Percentiles rank a stretch among this genome's conserved stretches.
Evolutionary conservation across 1,140 invertebrate species (phyloP).

Genomic region (Panagrolaimus sp.): DNA sequence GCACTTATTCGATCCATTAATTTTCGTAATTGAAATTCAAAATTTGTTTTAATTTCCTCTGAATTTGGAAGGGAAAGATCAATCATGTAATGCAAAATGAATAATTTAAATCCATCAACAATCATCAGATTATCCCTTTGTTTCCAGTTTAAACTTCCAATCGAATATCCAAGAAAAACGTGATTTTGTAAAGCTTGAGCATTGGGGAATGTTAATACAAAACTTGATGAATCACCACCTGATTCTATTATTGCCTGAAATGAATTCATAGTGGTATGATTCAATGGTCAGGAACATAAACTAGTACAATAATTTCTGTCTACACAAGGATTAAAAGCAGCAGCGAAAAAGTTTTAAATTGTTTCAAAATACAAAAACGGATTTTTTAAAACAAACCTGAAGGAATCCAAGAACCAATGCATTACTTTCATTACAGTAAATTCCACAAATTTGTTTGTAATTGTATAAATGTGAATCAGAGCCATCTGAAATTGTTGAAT

Average conservation of each 20-base stretch:
- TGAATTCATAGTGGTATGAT: background rate
- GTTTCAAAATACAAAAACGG: background rate
- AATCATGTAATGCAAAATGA: conserved; percentile 56
- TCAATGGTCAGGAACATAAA: too few species aligned
- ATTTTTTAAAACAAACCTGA: conserved; percentile 38
- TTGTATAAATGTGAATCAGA: conserved; percentile 13
- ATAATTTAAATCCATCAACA: conserved; percentile 40
- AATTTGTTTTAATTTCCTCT: conserved; percentile 34
- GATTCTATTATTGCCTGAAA: conserved; percentile 42
- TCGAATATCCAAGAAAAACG: conserved; percentile 48
- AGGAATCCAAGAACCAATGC: conserved; percentile 47
- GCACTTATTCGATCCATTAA: conserved; percentile 39
- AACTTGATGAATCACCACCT: conserved; percentile 19
- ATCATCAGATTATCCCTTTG: conserved; percentile 35
- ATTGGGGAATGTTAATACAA: conserved; percentile 48
- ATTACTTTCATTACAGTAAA: conserved; percentile 58
- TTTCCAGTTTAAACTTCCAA: conserved; percentile 33
- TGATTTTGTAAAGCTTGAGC: conserved; percentile 45
- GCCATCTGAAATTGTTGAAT: conserved; percentile 41
- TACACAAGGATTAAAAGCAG: too few species aligned
- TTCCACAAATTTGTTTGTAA: conserved; percentile 49
- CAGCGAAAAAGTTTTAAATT: too few species aligned
- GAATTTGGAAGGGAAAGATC: conserved; percentile 48
- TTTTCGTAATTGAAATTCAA: conserved; percentile 42
- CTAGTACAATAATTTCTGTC: too few species aligned